Evolutionary conservation across 2,113 vertebrate species (phyloP).

Genomic region (Aleadryas rufinucha): DNA sequence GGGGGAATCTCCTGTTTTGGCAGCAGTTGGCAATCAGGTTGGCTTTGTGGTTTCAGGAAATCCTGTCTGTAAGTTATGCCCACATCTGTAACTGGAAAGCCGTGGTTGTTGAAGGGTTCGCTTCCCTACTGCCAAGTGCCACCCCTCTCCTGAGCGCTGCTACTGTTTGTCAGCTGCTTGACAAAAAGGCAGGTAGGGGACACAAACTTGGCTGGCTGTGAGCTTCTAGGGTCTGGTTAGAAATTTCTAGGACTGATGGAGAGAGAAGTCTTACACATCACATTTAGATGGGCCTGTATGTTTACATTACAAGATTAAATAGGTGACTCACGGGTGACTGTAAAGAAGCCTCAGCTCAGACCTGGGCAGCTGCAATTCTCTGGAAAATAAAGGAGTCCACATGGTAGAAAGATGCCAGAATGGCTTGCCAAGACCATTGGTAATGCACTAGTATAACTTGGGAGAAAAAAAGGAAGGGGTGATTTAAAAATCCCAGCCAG

Average conservation of each 20-base stretch:
- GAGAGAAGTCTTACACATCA: not conserved
- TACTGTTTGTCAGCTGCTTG: not conserved
- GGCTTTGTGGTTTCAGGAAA: not conserved
- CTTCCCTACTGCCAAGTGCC: not conserved
- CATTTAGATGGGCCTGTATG: not conserved
- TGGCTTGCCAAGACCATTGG: not conserved
- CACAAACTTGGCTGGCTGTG: accelerated
- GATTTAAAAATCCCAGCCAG: not conserved
- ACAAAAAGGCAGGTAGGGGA: not conserved
- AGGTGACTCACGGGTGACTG: not conserved
- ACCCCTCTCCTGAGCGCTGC: not conserved
- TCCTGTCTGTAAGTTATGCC: accelerated
- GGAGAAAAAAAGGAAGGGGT: accelerated
- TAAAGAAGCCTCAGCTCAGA: not conserved
- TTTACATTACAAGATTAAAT: not conserved
- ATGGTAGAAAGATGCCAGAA: not conserved
- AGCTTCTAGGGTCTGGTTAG: not conserved
- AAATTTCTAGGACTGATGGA: not conserved
- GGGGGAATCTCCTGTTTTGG: not conserved
- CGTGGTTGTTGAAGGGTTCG: not conserved
- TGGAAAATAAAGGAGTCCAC: not conserved
- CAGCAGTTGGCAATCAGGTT: not conserved
- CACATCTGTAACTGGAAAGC: not conserved
- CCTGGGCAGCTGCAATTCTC: not conserved
- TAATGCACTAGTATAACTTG: not conserved